Evolutionary conservation across 35 echinoderm and acorn worm genomes (phyloP).

Genomic region (Nesometra sesokonis): DNA sequence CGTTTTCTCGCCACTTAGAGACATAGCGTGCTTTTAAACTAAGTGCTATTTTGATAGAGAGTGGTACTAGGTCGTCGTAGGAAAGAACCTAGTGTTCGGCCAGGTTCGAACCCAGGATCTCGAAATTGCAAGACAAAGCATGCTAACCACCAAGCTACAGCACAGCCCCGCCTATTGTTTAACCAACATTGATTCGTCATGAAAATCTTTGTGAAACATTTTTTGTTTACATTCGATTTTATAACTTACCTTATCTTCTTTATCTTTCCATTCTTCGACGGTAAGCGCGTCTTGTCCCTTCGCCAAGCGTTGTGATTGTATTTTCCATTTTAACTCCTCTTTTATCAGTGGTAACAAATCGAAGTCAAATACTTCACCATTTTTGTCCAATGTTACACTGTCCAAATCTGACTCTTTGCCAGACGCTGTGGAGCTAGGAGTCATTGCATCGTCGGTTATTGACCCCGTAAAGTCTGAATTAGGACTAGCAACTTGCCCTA

Average conservation of each 20-base stretch:
- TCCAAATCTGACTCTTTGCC: not conserved
- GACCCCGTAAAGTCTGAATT: not conserved
- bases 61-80: no score
- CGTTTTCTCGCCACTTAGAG: no score
- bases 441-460: not conserved
- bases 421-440: not conserved
- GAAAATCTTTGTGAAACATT: no score
- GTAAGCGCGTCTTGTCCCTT: not conserved
- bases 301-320: not conserved
- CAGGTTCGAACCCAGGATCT: no score
- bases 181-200: no score
- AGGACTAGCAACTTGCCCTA: not conserved
- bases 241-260: not conserved
- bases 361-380: not conserved
- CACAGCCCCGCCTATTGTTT: no score
- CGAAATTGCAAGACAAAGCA: no score
- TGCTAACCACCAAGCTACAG: no score
- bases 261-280: not conserved
- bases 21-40: no score
- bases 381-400: not conserved
- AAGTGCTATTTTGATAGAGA: no score
- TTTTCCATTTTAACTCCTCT: not conserved
- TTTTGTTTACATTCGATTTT: no score
- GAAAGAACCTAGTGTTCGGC: no score
- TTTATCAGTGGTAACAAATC: not conserved